phyloP scores from a whole-genome alignment of 2,113 vertebrate species.

The Engraulis encrasicolus region DNA sequence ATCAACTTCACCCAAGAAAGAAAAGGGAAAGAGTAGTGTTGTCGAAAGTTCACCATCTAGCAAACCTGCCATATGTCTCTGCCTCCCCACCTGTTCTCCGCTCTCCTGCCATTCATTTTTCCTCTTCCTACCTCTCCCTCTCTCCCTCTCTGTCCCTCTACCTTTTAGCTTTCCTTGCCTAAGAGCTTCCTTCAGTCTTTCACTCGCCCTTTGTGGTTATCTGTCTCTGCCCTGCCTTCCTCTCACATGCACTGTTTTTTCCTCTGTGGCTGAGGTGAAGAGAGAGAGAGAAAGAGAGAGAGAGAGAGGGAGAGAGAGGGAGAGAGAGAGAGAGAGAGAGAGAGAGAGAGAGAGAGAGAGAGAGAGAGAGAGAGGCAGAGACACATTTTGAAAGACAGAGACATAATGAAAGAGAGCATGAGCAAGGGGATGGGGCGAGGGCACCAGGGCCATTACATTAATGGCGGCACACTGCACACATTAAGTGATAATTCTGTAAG shows the following conservation, averaged over 20 bases:
- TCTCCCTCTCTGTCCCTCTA: constrained; percentile 21
- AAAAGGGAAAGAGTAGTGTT: not conserved
- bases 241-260: too few relatives aligned
- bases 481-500: not conserved
- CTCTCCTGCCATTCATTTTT: constrained; percentile 19
- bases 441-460: not conserved
- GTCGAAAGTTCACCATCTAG: not conserved
- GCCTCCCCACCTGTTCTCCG: not conserved
- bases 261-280: not conserved
- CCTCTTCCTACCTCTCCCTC: constrained; percentile 15
- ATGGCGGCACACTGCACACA: not conserved
- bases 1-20: not conserved
- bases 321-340: not conserved
- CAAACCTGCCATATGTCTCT: not conserved
- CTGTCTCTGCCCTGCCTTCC: not conserved
- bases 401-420: not conserved
- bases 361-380: not conserved
- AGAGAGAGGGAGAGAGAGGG: not conserved
- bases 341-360: not conserved
- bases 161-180: constrained; percentile 29
- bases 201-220: not conserved
- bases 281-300: constrained; percentile 20
- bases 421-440: not conserved
- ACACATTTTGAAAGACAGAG: not conserved
- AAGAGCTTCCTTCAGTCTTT: constrained; percentile 25